Conservation (phyloP, 2,797 vertebrate genomes). For the Artibeus lituratus region DNA sequence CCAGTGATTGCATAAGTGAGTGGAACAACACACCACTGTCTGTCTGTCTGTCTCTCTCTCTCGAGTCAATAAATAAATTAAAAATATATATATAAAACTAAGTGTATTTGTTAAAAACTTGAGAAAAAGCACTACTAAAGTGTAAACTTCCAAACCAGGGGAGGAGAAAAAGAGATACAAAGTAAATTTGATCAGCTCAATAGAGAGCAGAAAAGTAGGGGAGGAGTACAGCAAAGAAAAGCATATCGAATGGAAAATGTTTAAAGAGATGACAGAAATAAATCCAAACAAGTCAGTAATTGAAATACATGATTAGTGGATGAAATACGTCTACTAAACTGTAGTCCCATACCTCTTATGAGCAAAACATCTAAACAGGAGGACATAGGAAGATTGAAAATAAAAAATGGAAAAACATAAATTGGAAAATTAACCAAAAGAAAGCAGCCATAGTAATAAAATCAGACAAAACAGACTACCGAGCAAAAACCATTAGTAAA, state of each 20-base stretch:
- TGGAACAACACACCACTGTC: not conserved
- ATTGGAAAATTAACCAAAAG: not conserved
- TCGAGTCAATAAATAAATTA: not conserved
- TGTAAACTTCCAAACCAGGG: constrained; percentile 21
- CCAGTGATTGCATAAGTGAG: not conserved
- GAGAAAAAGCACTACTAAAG: not conserved
- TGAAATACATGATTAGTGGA: not conserved
- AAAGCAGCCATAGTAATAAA: not conserved
- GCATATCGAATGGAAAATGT: not conserved
- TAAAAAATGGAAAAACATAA: not conserved
- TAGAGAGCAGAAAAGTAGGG: not conserved
- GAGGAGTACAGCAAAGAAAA: not conserved
- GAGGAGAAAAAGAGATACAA: not conserved
- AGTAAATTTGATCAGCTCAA: constrained; percentile 6
- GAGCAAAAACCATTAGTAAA: not conserved
- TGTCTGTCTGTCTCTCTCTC: not conserved
- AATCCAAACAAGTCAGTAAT: constrained; percentile 11
- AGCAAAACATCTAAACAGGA: not conserved
- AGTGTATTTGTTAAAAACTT: not conserved
- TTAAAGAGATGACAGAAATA: not conserved
- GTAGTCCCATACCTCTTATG: not conserved
- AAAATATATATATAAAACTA: constrained; percentile 26
- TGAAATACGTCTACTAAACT: not conserved
- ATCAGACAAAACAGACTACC: not conserved
- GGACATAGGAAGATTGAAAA: not conserved